Conservation (phyloP, 2,888 invertebrate species). For the Rhingia rostrata region DNA sequence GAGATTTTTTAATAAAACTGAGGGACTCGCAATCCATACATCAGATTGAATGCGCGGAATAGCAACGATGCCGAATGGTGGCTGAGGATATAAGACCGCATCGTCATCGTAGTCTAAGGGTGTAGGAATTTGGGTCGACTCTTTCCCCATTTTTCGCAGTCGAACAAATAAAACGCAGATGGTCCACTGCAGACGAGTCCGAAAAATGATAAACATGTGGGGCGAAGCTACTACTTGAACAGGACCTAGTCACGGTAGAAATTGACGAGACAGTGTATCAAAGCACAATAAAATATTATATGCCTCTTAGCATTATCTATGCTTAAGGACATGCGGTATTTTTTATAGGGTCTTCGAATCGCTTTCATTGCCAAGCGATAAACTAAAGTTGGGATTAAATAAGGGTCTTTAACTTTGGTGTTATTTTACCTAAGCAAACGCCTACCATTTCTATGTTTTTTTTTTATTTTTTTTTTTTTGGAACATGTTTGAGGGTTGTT, state of each 20-base stretch:
- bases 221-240: constrained; percentile 14
- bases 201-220: constrained; percentile 9
- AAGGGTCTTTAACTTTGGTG: constrained; percentile 37
- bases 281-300: constrained; percentile 66
- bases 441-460: constrained; percentile 34
- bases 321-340: constrained; percentile 22
- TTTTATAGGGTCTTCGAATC: background rate
- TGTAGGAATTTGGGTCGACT: constrained; percentile 18
- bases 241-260: constrained; percentile 18
- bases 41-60: constrained; percentile 36
- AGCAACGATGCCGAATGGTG: constrained; percentile 10
- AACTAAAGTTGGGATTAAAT: constrained; percentile 27
- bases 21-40: constrained; percentile 48
- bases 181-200: constrained; percentile 54
- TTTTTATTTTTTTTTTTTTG: constrained; percentile 33
- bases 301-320: constrained; percentile 48
- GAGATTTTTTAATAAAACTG: constrained; percentile 58
- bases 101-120: constrained; percentile 17
- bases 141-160: constrained; percentile 26
- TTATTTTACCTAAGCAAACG: constrained; percentile 17
- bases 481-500: constrained; percentile 33
- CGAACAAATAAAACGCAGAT: constrained; percentile 67
- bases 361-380: constrained; percentile 34
- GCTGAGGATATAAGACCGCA: constrained; percentile 50
- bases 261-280: constrained; percentile 57